These are phyloP conservation scores for Cynopterus brachyotis DNA, from an alignment of 2,113 vertebrate species.

Conservation along the genomic window DNA sequence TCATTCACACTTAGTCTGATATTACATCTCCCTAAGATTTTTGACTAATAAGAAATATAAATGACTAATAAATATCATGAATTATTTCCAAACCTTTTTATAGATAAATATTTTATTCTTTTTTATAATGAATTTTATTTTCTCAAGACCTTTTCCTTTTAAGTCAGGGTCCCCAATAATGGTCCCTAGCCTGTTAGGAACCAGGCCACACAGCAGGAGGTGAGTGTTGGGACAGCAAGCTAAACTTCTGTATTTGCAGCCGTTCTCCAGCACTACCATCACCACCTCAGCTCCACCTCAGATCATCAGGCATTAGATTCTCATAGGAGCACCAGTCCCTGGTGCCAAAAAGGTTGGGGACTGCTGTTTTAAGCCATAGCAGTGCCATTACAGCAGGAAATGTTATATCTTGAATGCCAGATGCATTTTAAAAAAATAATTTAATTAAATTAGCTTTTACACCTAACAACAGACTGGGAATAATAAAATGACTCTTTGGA, in stretches of 20 bases:
- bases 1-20: no score
- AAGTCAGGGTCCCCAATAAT: not conserved
- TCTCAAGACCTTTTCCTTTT: not conserved
- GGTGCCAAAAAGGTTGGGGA: no score
- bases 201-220: no score
- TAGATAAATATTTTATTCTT: not conserved
- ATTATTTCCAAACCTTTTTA: not conserved
- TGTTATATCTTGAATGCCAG: constrained; percentile 34
- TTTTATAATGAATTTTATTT: not conserved
- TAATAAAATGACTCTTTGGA: constrained; percentile 39
- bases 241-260: no score
- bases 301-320: no score
- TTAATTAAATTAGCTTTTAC: constrained; percentile 56
- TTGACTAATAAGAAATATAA: not conserved
- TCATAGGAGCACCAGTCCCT: no score
- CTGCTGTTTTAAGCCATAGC: not conserved
- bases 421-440: constrained; percentile 23
- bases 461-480: constrained; percentile 18
- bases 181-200: no score
- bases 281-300: no score
- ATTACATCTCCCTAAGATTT: not conserved
- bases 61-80: not conserved
- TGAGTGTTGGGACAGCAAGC: no score
- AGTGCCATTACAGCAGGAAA: not conserved
- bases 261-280: no score